Evolutionary conservation across 64 coral and sea anemone genomes (phyloP).

Genomic region (Actinia tenebrosa): DNA sequence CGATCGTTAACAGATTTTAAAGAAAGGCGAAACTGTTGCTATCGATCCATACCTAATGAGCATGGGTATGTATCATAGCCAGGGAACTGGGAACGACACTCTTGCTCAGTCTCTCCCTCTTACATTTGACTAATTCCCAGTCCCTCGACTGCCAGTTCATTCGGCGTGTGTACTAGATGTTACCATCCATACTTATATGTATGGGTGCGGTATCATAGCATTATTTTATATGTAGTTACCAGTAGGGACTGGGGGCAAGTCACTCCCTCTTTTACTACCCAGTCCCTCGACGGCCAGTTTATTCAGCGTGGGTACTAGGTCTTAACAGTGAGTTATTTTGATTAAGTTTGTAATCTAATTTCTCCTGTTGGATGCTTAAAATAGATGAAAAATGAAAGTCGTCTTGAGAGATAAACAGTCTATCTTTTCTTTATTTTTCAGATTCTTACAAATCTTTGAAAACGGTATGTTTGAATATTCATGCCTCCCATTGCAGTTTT

Average conservation of each 20-base stretch:
- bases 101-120: not conserved
- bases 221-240: no score
- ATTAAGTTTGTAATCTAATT: no score
- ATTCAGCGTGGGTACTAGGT: not conserved
- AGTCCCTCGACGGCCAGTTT: not conserved
- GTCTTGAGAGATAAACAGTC: no score
- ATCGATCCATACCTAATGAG: slow-evolving; percentile 39
- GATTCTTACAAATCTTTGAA: not conserved
- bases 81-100: not conserved
- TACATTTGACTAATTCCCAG: not conserved
- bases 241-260: no score
- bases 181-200: no score
- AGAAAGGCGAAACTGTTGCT: slow-evolving; percentile 11
- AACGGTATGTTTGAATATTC: not conserved
- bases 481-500: no score
- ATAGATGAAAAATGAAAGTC: no score
- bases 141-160: not conserved
- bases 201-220: no score
- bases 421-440: not conserved
- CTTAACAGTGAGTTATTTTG: no score
- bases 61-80: slow-evolving; percentile 23
- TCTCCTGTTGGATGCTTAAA: no score
- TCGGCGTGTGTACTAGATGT: not conserved
- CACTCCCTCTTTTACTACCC: not conserved
- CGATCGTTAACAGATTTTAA: not conserved